Base-by-base conservation (phyloP, 1,140 invertebrate genomes). In the Portunus trituberculatus region DNA sequence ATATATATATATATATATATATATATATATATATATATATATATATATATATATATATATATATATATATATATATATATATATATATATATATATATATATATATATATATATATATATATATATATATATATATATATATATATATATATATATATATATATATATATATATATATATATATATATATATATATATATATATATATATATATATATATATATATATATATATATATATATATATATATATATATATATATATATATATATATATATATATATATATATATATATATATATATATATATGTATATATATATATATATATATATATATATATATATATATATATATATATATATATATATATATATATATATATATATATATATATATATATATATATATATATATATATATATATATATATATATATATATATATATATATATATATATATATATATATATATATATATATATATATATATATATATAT, bases 361-460 rank as follows among this genome's bases (percentile, higher is more conserved):
- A 86, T 86, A 29, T 86, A 86, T 86, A 86, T 86, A 39, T 86
- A 6, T 86, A 86, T 39, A 6, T 86, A 86, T 86, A 6, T 86
- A 86, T 39, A 3, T 39, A 86, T 86, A 4, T 86, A 39, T 32
- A 29, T 87, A 32, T 29, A 0, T 28, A 87, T 87, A 39, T 39
- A 39, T 39, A 39, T 39, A 39, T 39, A 39, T 39, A 39, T 39
- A 39, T 39, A 39, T 39, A 39, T 39, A 39, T 20, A 59, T 20
- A 59, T 20, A 59, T 20, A 59, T 20, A 59, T 20, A 59, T 20
- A 59, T 20, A 59, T 12, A 59, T 20, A 59, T 20, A 59, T 20
- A 59, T 20, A 59, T 20, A 14, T 28, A 86, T 28, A 86, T 28
- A 86, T 28, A 29, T 28, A 14, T 28, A 86, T 28, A 86, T 28